Evolutionary conservation across 2,113 vertebrate species (phyloP).

Genomic region (Hypanus sabinus): DNA sequence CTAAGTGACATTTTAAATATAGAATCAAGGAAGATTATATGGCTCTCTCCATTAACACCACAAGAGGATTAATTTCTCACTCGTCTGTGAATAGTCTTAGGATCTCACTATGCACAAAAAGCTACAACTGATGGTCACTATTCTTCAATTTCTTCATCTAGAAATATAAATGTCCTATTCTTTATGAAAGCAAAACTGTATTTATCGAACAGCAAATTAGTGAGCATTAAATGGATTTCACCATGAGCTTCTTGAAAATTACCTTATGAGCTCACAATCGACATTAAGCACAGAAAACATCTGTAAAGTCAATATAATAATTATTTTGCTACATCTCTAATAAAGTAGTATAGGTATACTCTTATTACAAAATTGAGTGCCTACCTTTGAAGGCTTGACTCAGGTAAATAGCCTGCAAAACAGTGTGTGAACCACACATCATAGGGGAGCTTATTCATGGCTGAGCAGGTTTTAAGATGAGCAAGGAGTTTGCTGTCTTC

Average conservation of each 20-base stretch:
- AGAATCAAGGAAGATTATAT: neutral
- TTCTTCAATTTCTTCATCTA: neutral
- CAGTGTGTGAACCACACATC: slow-evolving; percentile 85
- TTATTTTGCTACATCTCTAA: no score
- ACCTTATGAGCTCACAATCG: neutral
- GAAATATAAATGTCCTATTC: neutral
- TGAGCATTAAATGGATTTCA: neutral
- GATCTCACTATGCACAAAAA: neutral
- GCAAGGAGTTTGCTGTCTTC: slow-evolving; percentile 77
- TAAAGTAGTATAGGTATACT: neutral
- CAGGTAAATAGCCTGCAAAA: slow-evolving; percentile 87
- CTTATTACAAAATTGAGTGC: slow-evolving; percentile 37
- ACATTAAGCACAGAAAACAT: neutral
- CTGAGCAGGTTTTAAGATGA: slow-evolving; percentile 70
- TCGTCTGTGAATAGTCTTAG: neutral
- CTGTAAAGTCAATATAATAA: neutral
- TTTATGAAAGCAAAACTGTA: neutral
- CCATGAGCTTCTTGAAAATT: neutral
- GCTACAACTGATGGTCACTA: neutral
- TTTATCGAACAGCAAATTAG: neutral
- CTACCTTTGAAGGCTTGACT: slow-evolving; percentile 90
- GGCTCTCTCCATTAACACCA: neutral
- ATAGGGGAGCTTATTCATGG: slow-evolving; percentile 71
- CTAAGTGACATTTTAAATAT: neutral
- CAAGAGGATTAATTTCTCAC: neutral